Conservation (phyloP, 2,113 vertebrate species). For the Barnardius zonarius region DNA sequence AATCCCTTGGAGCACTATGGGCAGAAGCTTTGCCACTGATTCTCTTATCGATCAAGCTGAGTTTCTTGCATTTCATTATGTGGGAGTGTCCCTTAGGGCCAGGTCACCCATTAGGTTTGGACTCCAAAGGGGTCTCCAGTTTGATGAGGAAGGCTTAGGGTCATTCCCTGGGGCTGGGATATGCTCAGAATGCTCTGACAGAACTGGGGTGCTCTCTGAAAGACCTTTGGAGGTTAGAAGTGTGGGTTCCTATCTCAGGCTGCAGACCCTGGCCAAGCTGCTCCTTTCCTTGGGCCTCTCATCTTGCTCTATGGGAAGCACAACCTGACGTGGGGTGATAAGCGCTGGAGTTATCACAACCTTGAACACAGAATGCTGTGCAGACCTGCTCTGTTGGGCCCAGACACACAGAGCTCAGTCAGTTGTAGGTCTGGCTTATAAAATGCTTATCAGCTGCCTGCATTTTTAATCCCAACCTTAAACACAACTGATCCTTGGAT, state of each 20-base stretch:
- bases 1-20: not conserved
- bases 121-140: not conserved
- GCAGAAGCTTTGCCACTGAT: not conserved
- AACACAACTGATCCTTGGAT: not conserved
- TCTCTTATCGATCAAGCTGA: not conserved
- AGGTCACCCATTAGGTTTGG: not conserved
- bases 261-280: not conserved
- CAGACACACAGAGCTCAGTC: not conserved
- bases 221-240: not conserved
- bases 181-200: not conserved
- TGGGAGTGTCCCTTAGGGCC: not conserved
- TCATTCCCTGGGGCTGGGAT: not conserved
- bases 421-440: not conserved
- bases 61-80: not conserved
- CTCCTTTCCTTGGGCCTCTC: not conserved
- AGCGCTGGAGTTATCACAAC: not conserved
- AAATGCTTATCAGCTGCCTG: not conserved
- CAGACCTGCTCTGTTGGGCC: not conserved
- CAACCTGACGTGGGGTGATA: no score
- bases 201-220: not conserved
- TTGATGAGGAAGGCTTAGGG: not conserved
- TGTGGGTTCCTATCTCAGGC: not conserved
- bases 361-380: fast-evolving
- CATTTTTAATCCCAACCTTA: not conserved
- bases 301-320: not conserved